Evolutionary conservation across 2,888 invertebrate species (phyloP), one percentile per base, ranked within the genome.

Genomic region (Eupithecia vulgata): DNA sequence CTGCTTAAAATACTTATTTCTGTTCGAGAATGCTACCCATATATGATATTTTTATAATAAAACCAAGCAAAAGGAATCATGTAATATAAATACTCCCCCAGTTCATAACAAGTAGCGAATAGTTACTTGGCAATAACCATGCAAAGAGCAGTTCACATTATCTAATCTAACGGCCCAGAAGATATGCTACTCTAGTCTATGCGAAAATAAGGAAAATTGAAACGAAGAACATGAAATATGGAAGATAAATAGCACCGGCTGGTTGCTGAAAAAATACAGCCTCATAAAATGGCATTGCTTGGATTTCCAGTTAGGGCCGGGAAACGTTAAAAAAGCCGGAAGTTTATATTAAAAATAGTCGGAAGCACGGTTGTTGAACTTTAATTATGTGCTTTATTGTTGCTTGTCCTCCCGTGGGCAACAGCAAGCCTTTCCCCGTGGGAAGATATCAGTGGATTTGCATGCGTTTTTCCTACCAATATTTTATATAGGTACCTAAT

Each of bases 211-310:
- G 80, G 80, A 81, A 86, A 84, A 87, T 86, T 87, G 85, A 86
- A 88, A 87, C 79, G 82, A 81, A 85, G 81, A 83, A 84, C 78
- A 81, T 83, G 84, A 87, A 86, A 87, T 87, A 88, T 88, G 84
- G 81, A 87, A 87, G 84, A 87, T 86, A 88, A 87, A 87, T 84
- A 87, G 82, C 71, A 70, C 80, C 81, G 80, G 76, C 81, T 81
- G 79, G 78, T 79, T 79, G 69, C 82, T 78, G 80, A 84, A 86
- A 88, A 89, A 88, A 90, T 88, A 90, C 84, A 77, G 81, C 84
- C 76, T 89, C 90, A 85, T 90, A 90, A 91, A 90, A 87, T 81
- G 79, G 79, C 83, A 84, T 81, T 83, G 84, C 81, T 81, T 80
- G 85, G 85, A 68, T 85, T 87, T 87, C 64, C 81, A 77, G 80